phyloP scores from a whole-genome alignment of 2,113 vertebrate genomes.

The Takifugu flavidus region DNA sequence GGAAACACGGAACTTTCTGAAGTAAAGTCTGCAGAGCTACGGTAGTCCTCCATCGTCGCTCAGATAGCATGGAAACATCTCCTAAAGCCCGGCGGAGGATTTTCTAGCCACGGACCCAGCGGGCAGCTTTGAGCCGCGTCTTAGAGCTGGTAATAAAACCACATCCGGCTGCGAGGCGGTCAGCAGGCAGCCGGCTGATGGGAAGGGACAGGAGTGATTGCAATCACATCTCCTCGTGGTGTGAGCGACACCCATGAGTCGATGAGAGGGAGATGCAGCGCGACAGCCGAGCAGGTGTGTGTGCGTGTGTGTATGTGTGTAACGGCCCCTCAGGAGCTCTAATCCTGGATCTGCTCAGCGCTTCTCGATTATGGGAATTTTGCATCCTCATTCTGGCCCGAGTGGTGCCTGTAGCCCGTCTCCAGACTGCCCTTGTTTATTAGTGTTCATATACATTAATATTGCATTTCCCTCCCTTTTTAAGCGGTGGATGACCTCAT shows the following conservation, averaged over 20 bases:
- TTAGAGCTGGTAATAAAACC: conserved; percentile 40
- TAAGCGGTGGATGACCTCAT: too few relatives aligned
- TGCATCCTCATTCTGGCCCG: conserved; percentile 33
- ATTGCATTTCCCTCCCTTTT: too few relatives aligned
- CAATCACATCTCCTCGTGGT: conserved; percentile 40
- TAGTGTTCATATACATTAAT: too few relatives aligned
- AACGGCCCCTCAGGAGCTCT: conserved; percentile 37
- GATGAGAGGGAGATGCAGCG: conserved; percentile 36
- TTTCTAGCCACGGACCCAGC: conserved; percentile 24
- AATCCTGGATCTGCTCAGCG: conserved; percentile 42
- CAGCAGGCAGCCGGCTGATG: conserved; percentile 34
- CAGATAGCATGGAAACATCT: conserved; percentile 30
- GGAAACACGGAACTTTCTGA: background rate
- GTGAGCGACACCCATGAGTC: conserved; percentile 35
- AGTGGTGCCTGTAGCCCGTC: conserved; percentile 16
- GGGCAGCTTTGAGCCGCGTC: conserved; percentile 39
- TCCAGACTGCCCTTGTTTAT: background rate
- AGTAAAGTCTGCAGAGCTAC: conserved; percentile 25
- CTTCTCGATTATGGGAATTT: conserved; percentile 42
- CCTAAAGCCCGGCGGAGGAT: conserved; percentile 34
- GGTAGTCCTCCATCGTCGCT: conserved; percentile 36
- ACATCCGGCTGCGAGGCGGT: conserved; percentile 30
- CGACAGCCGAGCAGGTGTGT: conserved; percentile 44
- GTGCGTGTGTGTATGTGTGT: conserved; percentile 43
- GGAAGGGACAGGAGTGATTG: conserved; percentile 46